These are phyloP conservation scores for Notodonta dromedarius DNA, from an alignment of 2,888 invertebrate species.

Conservation along the genomic window DNA sequence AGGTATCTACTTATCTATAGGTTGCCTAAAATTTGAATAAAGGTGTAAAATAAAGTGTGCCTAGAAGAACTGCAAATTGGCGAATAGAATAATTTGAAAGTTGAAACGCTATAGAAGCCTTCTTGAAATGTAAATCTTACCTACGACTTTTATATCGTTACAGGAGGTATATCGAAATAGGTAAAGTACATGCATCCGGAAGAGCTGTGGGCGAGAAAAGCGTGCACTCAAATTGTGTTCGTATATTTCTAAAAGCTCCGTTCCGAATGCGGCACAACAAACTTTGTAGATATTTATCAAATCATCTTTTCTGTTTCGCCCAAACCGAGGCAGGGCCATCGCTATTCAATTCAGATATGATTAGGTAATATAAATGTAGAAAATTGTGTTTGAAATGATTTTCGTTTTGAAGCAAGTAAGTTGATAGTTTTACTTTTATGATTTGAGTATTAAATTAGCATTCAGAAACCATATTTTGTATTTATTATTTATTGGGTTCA, in stretches of 20 bases:
- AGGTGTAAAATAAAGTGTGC: no score
- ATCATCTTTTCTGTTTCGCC: constrained; percentile 59
- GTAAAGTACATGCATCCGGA: constrained; percentile 49
- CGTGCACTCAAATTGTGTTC: constrained; percentile 64
- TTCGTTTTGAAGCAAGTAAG: not conserved
- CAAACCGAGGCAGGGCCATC: constrained; percentile 33
- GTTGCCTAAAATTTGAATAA: no score
- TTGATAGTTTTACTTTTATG: not conserved
- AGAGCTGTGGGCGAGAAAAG: constrained; percentile 57
- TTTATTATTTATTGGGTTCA: no score
- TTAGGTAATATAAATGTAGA: constrained; percentile 1
- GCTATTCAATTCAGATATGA: constrained; percentile 22
- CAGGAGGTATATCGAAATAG: constrained; percentile 36
- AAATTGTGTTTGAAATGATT: constrained; percentile 17
- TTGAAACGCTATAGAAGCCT: not conserved
- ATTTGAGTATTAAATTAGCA: no score
- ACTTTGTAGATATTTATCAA: constrained; percentile 74
- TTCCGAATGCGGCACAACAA: constrained; percentile 57
- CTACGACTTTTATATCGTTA: constrained; percentile 23
- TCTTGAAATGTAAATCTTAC: not conserved
- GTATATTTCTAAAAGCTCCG: constrained; percentile 64
- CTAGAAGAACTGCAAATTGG: not conserved
- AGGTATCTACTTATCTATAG: no score
- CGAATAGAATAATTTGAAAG: not conserved
- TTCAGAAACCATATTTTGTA: no score